Evolutionary conservation across 2,888 invertebrate species (phyloP), one percentile per base, ranked within the genome.

Genomic region (Sturmia bella): DNA sequence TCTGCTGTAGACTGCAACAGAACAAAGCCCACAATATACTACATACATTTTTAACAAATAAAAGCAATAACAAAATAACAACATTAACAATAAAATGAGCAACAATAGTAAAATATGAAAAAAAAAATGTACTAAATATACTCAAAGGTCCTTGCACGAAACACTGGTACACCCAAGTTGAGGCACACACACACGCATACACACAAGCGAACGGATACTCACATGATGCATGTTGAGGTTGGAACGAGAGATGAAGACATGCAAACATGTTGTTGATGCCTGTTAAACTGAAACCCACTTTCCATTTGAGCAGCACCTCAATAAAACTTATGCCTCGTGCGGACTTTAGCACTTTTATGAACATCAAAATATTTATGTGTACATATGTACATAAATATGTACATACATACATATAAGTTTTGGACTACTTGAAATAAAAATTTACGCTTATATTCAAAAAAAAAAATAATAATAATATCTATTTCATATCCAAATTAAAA

Each of bases 101-200:
- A 77, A 61, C 54, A 78, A 78, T 43, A 72, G 45, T 45, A 63
- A 45, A 9, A 64, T 21, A 68, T 41, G 24, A 52, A 21, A 59
- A 32, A 63, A 19, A 27, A 11, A 15, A 27, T 41, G 19, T 54
- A 27, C 48, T 37, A 68, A 24, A 56, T 41, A 64, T 57, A 50
- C 64, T 64, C 27, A 70, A 76, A 69, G 76, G 59, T 77, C 77
- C 70, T 77, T 76, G 76, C n/a, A 69, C 61, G 76, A 76, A 66
- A 59, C 52, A 70, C 39, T 11, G 13, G 32, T 24, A 4, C n/a
- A 61, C 11, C 4, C 32, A 56, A 37, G 12, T 32, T 56, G 32
- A 9, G 17, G 9, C 57, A 27, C 57, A 48, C 5, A 17, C 48
- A 64, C n/a, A n/a, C n/a, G n/a, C n/a, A n/a, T n/a, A n/a, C n/a